Evolutionary conservation across 2,888 invertebrate species (phyloP).

Genomic region (Drosophila buzzatii): DNA sequence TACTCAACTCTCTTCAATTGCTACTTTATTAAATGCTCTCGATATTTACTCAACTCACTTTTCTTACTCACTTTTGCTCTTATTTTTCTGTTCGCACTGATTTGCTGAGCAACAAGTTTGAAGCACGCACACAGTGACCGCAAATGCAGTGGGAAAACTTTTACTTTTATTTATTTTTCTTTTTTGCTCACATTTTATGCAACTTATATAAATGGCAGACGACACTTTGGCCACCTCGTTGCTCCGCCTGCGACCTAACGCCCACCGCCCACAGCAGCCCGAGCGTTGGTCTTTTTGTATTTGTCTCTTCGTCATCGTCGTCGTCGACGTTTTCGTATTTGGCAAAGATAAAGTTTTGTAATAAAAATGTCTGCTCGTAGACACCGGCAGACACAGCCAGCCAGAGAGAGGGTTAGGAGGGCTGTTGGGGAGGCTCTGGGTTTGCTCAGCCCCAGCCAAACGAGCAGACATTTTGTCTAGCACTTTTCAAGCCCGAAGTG

Average conservation of each 20-base stretch:
- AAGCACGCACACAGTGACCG: constrained; percentile 44
- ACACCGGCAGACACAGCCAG: constrained; percentile 59
- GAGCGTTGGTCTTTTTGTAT: constrained; percentile 63
- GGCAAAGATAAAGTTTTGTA: constrained; percentile 82
- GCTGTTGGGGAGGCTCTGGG: not conserved
- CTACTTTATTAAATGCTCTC: not conserved
- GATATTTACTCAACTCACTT: not conserved
- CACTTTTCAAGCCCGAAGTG: constrained; percentile 73
- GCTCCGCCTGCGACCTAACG: constrained; percentile 7
- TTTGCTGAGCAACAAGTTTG: constrained; percentile 58
- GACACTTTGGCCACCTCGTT: constrained; percentile 59
- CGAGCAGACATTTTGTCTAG: constrained; percentile 75
- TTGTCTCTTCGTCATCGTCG: constrained; percentile 54
- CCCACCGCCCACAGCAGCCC: constrained; percentile 22
- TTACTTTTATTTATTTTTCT: constrained; percentile 20
- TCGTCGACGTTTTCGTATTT: constrained; percentile 68
- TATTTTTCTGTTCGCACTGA: not conserved
- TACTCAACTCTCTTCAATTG: not conserved
- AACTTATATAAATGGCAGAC: constrained; percentile 76
- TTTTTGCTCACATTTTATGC: constrained; percentile 67
- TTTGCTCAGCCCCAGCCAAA: constrained; percentile 35
- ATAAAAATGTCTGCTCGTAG: constrained; percentile 80
- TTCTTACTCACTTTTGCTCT: not conserved
- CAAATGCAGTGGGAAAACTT: constrained; percentile 42
- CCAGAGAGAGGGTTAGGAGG: not conserved